Evolutionary conservation across 1,140 invertebrate species (phyloP), one percentile per base, ranked within the genome.

Genomic region (Drosophila mayri): DNA sequence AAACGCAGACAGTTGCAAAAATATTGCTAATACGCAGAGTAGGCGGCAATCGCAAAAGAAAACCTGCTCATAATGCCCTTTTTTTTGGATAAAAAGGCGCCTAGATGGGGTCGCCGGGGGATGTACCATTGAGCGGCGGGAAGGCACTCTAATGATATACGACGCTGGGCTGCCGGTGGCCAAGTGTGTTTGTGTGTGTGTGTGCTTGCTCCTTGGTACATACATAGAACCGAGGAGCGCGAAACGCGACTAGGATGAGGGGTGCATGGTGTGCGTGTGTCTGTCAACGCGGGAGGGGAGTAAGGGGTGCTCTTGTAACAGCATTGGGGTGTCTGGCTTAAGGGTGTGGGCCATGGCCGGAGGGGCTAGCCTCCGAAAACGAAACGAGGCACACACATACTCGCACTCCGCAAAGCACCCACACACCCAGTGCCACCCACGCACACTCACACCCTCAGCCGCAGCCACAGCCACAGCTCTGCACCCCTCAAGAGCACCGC

Each of bases 1-100:
- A 65, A 65, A 49, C 62, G 54, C 62, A 90, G 81, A 84, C 84
- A 84, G 76, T 90, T 47, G 65, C 73, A 78, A 84, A 87, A 84
- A 88, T 90, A 90, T 88, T 84, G 76, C 84, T 88, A 84, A 90
- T 90, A 88, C 84, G 77, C 46, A 49, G 76, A 77, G 80, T 88
- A 68, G 83, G 83, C 84, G 82, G 72, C 76, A 73, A 47, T 66
- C 60, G 59, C 70, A 74, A 52, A 77, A 71, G 73, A 74, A 88
- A 84, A 81, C 85, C 77, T 90, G 85, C 81, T 84, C 80, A 87
- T 88, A 87, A 88, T 83, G 72, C 64, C 59, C 68, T 78, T 88
- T 85, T 50, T 78, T 88, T 85, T 50, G 68, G 81, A 84, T 84
- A 76, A 72, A 82, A 79, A 65, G 55, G 66, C 66, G 66, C 65